Evolutionary conservation across 2,888 invertebrate species (phyloP).

Genomic region (Drepana falcataria): DNA sequence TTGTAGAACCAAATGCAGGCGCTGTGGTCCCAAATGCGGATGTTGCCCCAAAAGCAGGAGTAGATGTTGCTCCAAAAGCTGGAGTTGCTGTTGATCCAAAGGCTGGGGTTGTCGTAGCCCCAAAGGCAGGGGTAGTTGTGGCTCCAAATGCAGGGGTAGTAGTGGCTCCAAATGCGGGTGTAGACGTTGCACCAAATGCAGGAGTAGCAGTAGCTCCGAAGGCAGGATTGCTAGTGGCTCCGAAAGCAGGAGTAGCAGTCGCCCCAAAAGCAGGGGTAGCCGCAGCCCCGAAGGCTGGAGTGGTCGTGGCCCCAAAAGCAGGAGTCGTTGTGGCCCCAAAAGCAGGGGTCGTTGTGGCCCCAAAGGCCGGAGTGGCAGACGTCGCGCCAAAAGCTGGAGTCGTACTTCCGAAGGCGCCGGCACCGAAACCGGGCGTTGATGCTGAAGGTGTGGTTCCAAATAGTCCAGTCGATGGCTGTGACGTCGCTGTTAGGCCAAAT

Average conservation of each 20-base stretch:
- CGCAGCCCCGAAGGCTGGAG: conserved; percentile 7
- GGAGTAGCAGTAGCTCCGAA: conserved; percentile 30
- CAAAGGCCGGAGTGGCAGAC: conserved; percentile 22
- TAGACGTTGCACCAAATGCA: conserved; percentile 31
- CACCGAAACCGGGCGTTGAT: conserved; percentile 28
- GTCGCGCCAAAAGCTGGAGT: conserved; percentile 6
- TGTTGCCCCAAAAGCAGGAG: conserved; percentile 20
- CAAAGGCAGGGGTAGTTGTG: conserved; percentile 33
- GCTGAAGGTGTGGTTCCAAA: conserved; percentile 49
- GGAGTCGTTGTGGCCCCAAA: conserved; percentile 29
- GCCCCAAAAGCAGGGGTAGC: conserved; percentile 31
- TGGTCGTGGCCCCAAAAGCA: conserved; percentile 19
- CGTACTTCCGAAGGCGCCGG: background rate
- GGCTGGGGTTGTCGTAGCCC: conserved; percentile 34
- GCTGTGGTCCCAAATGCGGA: conserved; percentile 27
- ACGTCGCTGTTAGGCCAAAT: conserved; percentile 46
- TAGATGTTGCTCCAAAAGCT: conserved; percentile 27
- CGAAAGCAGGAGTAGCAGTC: conserved; percentile 15
- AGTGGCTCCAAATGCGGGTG: conserved; percentile 24
- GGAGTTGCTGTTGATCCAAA: conserved; percentile 34
- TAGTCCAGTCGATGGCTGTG: conserved; percentile 53
- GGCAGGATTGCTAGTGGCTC: conserved; percentile 24
- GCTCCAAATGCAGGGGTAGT: conserved; percentile 45
- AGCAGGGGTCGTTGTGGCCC: conserved; percentile 22
- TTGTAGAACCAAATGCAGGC: conserved; percentile 28